Conservation (phyloP, 2,888 invertebrate species). For the Cantharis rustica region DNA sequence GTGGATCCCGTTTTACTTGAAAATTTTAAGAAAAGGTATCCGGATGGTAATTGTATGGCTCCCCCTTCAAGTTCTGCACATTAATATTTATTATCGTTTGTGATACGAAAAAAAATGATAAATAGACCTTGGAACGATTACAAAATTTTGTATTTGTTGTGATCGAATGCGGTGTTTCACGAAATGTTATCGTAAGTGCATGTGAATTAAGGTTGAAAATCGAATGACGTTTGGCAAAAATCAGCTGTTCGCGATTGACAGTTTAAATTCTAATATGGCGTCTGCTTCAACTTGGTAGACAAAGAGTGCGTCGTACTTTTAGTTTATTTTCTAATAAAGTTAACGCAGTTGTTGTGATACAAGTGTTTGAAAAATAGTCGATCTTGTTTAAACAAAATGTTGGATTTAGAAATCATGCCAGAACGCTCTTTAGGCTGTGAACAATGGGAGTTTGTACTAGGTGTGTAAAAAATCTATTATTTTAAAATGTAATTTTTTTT, state of each 20-base stretch:
- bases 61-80: constrained; percentile 48
- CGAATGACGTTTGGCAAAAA: constrained; percentile 34
- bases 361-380: constrained; percentile 18
- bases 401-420: constrained; percentile 95
- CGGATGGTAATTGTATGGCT: constrained; percentile 79
- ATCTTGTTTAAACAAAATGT: constrained; percentile 65
- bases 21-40: constrained; percentile 89
- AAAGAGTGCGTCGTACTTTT: constrained; percentile 46
- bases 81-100: constrained; percentile 24
- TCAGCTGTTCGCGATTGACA: constrained; percentile 53
- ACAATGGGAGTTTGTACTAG: constrained; percentile 96
- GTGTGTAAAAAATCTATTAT: constrained; percentile 62
- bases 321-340: constrained; percentile 34
- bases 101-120: background rate
- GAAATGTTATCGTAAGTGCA: constrained; percentile 30
- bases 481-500: background rate
- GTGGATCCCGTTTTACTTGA: constrained; percentile 91
- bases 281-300: constrained; percentile 44
- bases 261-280: constrained; percentile 52
- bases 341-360: constrained; percentile 31
- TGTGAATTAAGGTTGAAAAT: constrained; percentile 26
- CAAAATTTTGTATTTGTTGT: constrained; percentile 41
- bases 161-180: constrained; percentile 34
- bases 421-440: constrained; percentile 95
- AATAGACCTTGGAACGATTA: background rate